Conservation (phyloP, 2,113 vertebrate genomes). For the Rhabdomys dilectus region DNA sequence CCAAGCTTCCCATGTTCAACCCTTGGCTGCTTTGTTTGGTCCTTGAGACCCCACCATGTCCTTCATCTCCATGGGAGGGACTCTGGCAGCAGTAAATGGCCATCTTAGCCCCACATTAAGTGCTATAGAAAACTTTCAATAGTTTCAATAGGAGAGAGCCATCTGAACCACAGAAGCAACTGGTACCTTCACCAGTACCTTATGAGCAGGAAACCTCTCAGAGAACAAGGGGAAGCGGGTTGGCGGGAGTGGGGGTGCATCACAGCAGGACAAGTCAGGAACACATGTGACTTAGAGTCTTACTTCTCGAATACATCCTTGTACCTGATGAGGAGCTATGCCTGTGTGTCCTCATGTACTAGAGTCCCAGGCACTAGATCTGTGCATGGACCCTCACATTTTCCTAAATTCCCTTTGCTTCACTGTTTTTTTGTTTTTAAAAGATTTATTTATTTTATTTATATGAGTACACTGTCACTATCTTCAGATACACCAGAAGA, state of each 20-base stretch:
- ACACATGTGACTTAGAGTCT: not conserved
- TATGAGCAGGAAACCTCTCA: no score
- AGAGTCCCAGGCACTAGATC: not conserved
- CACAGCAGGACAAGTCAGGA: not conserved
- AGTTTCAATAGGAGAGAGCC: not conserved
- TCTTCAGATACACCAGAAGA: no score
- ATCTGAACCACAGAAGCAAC: not conserved
- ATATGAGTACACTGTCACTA: no score
- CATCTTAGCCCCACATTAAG: fast-evolving
- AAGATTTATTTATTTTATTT: not conserved
- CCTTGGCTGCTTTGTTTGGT: not conserved
- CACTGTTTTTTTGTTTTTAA: not conserved
- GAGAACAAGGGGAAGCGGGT: not conserved
- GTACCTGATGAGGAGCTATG: not conserved
- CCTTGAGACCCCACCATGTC: not conserved
- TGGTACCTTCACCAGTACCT: not conserved
- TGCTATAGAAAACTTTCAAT: not conserved
- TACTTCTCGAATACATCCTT: no score
- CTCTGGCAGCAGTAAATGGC: not conserved
- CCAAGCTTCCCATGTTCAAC: not conserved
- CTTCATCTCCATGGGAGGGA: not conserved
- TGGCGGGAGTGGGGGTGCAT: not conserved
- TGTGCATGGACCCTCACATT: not conserved
- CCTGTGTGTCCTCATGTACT: not conserved
- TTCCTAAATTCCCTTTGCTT: not conserved